A percentile compares a stretch with the other conserved stretches of the same genome.
Conservation (phyloP, 2,797 vertebrate genomes). For the Muscicapa comitata region DNA sequence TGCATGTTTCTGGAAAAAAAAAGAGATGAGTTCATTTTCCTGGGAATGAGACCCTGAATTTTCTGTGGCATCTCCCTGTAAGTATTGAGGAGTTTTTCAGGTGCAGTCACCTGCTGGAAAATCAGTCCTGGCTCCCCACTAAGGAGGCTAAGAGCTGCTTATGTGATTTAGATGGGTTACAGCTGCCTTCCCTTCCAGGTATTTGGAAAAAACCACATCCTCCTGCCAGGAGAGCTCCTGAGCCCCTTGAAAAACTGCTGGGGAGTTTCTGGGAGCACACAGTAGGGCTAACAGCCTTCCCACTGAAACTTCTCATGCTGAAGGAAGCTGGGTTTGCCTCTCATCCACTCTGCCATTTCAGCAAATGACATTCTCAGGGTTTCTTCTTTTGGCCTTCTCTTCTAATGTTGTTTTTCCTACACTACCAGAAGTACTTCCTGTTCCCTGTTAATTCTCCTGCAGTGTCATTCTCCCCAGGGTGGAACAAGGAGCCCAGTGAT, state of each 20-base stretch:
- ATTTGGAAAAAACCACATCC: neutral
- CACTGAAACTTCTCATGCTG: neutral
- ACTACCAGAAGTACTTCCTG: neutral
- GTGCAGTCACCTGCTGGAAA: neutral
- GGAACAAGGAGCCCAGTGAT: neutral
- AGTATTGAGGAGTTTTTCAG: neutral
- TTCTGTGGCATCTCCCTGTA: neutral
- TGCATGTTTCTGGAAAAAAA: neutral
- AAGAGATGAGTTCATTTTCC: neutral
- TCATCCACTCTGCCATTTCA: neutral
- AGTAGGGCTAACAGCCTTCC: neutral
- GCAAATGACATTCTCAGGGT: rapidly evolving
- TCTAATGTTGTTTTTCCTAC: neutral
- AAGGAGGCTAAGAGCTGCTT: neutral
- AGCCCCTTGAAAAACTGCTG: neutral
- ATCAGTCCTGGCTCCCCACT: neutral
- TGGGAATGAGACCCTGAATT: neutral
- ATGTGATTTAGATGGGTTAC: neutral
- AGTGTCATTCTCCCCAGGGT: neutral
- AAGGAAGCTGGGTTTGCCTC: neutral
- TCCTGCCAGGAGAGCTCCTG: neutral
- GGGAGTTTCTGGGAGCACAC: neutral
- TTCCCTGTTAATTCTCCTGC: neutral
- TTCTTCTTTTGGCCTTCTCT: neutral
- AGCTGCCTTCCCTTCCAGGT: neutral